Conservation (phyloP, 2,113 vertebrate species). For the Zingel zingel region DNA sequence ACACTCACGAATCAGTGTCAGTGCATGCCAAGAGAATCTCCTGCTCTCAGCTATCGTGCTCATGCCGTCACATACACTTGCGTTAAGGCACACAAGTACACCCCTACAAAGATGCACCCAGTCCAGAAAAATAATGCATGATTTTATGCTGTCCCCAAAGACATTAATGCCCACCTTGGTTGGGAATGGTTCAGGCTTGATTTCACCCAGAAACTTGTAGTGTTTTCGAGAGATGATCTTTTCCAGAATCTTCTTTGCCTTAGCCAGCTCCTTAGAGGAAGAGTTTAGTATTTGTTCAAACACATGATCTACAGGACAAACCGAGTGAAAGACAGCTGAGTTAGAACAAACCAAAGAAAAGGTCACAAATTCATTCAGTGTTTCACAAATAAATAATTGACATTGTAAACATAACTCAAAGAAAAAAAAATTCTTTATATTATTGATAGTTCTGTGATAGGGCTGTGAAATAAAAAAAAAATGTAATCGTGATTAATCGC, state of each 20-base stretch:
- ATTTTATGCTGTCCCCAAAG: no score
- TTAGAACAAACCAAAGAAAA: not conserved
- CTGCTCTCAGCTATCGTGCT: no score
- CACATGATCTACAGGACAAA: slow-evolving; percentile 85
- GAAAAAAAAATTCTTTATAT: no score
- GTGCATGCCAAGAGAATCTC: no score
- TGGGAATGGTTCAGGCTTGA: not conserved
- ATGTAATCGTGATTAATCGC: no score
- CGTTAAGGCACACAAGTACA: no score
- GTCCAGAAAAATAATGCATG: no score
- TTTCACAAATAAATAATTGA: not conserved
- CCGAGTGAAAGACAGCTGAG: not conserved
- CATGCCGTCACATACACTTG: no score
- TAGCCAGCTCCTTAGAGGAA: slow-evolving; percentile 71
- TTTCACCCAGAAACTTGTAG: slow-evolving; percentile 87
- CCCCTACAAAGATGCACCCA: no score
- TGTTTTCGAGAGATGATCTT: slow-evolving; percentile 86
- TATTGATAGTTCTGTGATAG: no score
- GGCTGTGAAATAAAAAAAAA: no score
- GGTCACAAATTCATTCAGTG: not conserved
- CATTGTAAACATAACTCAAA: not conserved
- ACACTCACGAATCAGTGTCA: no score
- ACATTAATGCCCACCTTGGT: slow-evolving; percentile 48
- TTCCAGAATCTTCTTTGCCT: slow-evolving; percentile 84
- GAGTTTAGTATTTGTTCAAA: slow-evolving; percentile 90